Evolutionary conservation across 2,797 vertebrate genomes (phyloP).

Genomic region (Okamejei kenojei): DNA sequence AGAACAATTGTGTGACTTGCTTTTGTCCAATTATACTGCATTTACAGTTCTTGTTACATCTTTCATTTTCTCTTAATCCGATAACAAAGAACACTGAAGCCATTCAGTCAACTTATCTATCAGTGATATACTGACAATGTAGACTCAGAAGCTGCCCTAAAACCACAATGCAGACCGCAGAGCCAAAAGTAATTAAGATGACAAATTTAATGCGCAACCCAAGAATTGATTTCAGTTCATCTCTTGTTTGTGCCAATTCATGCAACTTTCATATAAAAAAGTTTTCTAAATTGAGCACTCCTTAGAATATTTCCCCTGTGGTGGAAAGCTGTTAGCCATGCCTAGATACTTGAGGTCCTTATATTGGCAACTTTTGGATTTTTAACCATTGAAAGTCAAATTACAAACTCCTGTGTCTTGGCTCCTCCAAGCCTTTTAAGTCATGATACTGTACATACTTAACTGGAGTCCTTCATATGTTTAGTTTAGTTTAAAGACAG

Average conservation of each 20-base stretch:
- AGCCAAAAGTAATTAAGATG: constrained; percentile 22
- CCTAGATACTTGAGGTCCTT: background rate
- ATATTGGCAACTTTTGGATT: background rate
- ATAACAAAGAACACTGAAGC: background rate
- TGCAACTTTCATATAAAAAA: background rate
- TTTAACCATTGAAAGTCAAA: background rate
- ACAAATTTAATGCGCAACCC: background rate
- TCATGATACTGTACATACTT: background rate
- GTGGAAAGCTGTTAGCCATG: background rate
- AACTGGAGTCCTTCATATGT: background rate
- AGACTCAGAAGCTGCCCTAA: background rate
- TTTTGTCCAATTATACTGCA: background rate
- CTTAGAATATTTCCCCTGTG: too few species aligned
- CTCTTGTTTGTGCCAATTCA: background rate
- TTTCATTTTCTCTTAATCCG: background rate
- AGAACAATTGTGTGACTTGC: background rate
- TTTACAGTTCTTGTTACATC: background rate
- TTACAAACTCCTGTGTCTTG: background rate
- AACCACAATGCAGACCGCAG: background rate
- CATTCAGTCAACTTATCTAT: background rate
- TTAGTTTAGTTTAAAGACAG: background rate
- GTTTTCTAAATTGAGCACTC: background rate
- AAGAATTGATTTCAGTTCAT: background rate
- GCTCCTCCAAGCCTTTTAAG: background rate
- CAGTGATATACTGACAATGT: background rate